Percentiles rank a stretch among this genome's conserved stretches.
These are phyloP conservation scores for Bilobella aurantiaca DNA, from an alignment of 1,140 invertebrate species.

Conservation along the genomic window DNA sequence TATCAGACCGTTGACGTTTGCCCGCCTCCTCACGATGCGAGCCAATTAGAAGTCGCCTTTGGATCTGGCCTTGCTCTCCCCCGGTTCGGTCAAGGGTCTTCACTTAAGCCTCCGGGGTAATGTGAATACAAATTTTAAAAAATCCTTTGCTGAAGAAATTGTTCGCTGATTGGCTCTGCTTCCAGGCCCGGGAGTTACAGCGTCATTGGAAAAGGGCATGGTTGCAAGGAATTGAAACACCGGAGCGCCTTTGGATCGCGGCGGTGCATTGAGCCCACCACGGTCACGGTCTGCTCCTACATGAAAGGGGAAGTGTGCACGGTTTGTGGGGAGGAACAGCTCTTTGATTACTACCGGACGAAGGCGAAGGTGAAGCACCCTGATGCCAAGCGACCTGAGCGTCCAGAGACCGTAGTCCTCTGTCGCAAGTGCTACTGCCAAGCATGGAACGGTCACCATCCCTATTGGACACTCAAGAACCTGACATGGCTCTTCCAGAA, in stretches of 20 bases:
- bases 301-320: conserved; percentile 10
- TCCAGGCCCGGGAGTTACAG: conserved; percentile 12
- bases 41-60: conserved; percentile 10
- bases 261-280: conserved; percentile 1
- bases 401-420: background rate
- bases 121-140: background rate
- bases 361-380: conserved; percentile 2
- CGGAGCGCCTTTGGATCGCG: conserved; percentile 3
- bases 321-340: conserved; percentile 15
- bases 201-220: background rate
- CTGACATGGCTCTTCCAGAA: conserved; percentile 8
- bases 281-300: conserved; percentile 4
- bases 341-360: conserved; percentile 18
- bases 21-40: background rate
- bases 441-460: conserved; percentile 15
- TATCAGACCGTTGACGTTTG: conserved; percentile 1
- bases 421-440: conserved; percentile 21
- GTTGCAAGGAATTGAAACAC: background rate
- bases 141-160: too few relatives aligned
- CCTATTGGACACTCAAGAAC: background rate
- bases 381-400: background rate
- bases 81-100: background rate
- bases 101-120: conserved; percentile 10
- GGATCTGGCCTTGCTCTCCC: background rate
- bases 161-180: too few relatives aligned